Conservation (phyloP, 30 jellyfish, hydroid and myxozoan species). For the Morbakka virulenta region DNA sequence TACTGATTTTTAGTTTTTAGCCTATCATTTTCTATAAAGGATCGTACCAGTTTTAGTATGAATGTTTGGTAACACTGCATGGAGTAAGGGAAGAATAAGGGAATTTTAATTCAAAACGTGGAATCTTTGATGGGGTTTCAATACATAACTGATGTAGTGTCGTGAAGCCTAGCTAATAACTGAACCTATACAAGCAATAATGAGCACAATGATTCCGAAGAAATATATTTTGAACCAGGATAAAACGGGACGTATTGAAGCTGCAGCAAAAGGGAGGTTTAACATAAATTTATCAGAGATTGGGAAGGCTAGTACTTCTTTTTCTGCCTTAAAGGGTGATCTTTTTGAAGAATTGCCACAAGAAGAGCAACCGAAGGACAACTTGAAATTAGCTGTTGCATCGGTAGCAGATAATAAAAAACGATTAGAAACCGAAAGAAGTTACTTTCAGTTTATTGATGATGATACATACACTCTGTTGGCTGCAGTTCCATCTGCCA, state of each 20-base stretch:
- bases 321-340: slow-evolving; percentile 51
- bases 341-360: slow-evolving; percentile 17
- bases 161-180: too few relatives aligned
- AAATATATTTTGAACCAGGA: neutral
- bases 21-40: too few relatives aligned
- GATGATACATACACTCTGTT: slow-evolving; percentile 24
- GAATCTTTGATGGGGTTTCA: too few relatives aligned
- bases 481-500: slow-evolving; percentile 20
- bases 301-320: neutral
- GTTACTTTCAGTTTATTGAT: slow-evolving; percentile 2
- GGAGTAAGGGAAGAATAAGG: too few relatives aligned
- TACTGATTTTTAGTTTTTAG: too few relatives aligned
- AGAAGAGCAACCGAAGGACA: slow-evolving; percentile 19
- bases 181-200: too few relatives aligned
- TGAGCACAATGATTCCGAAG: neutral
- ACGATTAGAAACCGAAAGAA: slow-evolving; percentile 26
- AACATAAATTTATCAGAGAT: neutral
- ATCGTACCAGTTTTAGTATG: too few relatives aligned
- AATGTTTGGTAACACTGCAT: too few relatives aligned
- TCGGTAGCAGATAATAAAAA: slow-evolving; percentile 11
- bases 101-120: too few relatives aligned
- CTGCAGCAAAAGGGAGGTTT: neutral
- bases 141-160: too few relatives aligned
- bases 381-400: neutral
- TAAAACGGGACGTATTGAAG: neutral